Evolutionary conservation across 2,113 vertebrate species (phyloP), one percentile per base, ranked within the genome.

Genomic region (Muscicapa adusta): DNA sequence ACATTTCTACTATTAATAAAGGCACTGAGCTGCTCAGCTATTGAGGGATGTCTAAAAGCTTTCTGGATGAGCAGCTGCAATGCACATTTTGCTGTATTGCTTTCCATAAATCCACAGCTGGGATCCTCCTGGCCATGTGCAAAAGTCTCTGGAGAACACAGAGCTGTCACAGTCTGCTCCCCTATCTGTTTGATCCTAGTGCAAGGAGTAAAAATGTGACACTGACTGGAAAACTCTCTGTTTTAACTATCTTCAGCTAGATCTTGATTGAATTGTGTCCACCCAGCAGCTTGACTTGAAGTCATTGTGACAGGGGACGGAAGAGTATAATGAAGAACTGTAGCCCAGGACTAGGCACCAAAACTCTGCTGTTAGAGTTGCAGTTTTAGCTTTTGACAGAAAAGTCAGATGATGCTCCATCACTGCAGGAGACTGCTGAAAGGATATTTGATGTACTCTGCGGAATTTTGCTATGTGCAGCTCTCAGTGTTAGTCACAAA

Each of bases 1-100:
- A 87, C 24, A 85, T 45, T 94, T 75, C 77, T 89, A 18, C 93
- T 94, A 75, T 94, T 86, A 94, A 96, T 95, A 91, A 93, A 93
- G 83, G 76, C 71, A 93, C 88, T 93, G 83, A 80, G 91, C 72
- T 88, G 63, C 94, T 92, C 79, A 77, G 0, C 86, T 74, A 19
- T 2, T 60, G 86, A 80, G 87, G 60, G 43, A 91, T 78, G 72
- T 80, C 87, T 88, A 93, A 94, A 88, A 86, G 86, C 94, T 94
- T 95, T 93, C 96, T 94, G 92, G 92, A 79, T 50, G 86, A 95
- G 83, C 95, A 92, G 75, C 67, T 71, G 40, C 88, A 60, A 33
- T 74, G 93, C 78, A 78, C 92, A 94, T 95, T 89, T 91, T 95
- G 79, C 86, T 86, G 34, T 79, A 83, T 80, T 93, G 63, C 75